phyloP scores from a whole-genome alignment of 2,797 vertebrate genomes.

The Sebastes umbrosus region DNA sequence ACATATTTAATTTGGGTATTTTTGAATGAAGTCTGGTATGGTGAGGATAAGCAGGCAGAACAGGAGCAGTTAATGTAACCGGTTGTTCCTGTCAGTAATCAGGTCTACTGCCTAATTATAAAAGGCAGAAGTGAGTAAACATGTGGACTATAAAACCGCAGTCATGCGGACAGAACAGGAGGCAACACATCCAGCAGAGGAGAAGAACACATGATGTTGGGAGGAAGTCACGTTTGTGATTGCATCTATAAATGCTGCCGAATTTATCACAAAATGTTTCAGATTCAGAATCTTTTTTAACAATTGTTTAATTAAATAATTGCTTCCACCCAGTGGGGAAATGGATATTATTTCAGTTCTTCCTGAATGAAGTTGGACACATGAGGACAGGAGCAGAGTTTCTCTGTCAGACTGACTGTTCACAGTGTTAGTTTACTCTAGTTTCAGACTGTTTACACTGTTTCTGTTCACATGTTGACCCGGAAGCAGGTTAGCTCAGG shows the following conservation, averaged over 20 bases:
- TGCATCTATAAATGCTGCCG: background rate
- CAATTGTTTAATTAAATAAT: too few species aligned
- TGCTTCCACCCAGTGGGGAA: rapidly evolving
- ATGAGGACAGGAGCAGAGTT: too few species aligned
- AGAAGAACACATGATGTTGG: background rate
- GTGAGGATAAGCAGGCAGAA: rapidly evolving
- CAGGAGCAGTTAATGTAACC: background rate
- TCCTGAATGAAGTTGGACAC: background rate
- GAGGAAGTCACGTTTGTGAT: background rate
- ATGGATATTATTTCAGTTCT: background rate
- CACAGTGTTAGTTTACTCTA: too few species aligned
- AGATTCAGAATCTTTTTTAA: background rate
- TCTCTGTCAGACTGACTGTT: background rate
- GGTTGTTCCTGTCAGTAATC: background rate
- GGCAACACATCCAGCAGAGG: background rate
- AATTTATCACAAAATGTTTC: background rate
- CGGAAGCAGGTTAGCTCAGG: background rate
- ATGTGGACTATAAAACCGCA: background rate
- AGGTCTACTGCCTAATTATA: background rate
- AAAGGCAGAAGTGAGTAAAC: background rate
- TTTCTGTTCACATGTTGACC: background rate
- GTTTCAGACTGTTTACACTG: background rate
- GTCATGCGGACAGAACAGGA: background rate
- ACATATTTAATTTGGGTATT: rapidly evolving
- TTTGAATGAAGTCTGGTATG: background rate